A percentile compares a stretch with the other conserved stretches of the same genome.
Evolutionary conservation across 2,888 invertebrate genomes (phyloP).

Genomic region (Agonopterix subpropinquella): DNA sequence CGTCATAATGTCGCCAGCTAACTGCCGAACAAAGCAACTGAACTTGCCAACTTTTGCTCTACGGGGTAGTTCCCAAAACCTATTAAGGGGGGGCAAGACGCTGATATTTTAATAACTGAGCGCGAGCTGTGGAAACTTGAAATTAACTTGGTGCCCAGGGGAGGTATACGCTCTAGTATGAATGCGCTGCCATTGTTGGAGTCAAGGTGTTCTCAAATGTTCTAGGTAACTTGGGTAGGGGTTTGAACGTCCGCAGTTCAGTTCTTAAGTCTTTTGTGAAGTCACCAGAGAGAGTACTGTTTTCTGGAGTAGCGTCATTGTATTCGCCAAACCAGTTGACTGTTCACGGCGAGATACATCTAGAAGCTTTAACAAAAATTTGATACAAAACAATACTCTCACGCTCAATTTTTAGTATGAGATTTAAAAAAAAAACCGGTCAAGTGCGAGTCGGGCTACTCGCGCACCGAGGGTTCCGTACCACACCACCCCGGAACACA

Average conservation of each 20-base stretch:
- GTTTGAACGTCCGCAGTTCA: neutral
- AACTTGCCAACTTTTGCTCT: slow-evolving; percentile 32
- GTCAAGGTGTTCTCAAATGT: slow-evolving; percentile 2
- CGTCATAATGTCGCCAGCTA: slow-evolving; percentile 12
- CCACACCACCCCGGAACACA: no score
- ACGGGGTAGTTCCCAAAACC: slow-evolving; percentile 49
- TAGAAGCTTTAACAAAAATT: no score
- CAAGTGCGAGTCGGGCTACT: no score
- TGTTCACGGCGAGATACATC: no score
- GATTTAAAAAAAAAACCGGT: no score
- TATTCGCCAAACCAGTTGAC: no score
- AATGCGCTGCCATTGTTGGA: slow-evolving; percentile 18
- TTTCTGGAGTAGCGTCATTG: no score
- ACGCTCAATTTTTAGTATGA: no score
- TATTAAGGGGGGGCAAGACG: slow-evolving; percentile 54
- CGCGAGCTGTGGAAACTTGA: slow-evolving; percentile 54
- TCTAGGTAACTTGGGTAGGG: neutral
- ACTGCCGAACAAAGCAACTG: slow-evolving; percentile 14
- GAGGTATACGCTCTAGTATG: slow-evolving; percentile 35
- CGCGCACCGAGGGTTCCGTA: no score
- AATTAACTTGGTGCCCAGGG: slow-evolving; percentile 65
- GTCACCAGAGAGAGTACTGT: no score
- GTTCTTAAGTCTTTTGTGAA: no score
- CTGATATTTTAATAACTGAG: slow-evolving; percentile 66
- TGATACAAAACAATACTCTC: no score